These are phyloP conservation scores for Euplexia lucipara DNA, from an alignment of 2,888 invertebrate species.

Conservation along the genomic window DNA sequence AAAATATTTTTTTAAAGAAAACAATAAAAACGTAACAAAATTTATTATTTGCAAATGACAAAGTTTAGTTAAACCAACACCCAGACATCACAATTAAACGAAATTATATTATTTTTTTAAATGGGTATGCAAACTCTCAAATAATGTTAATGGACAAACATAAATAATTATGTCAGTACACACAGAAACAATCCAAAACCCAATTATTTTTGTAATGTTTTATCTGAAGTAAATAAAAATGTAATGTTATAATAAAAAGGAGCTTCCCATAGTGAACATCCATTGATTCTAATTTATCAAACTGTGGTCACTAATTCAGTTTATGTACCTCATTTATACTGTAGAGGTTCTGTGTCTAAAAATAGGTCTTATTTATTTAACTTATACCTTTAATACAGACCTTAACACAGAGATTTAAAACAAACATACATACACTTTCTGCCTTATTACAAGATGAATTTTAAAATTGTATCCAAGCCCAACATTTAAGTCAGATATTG, in stretches of 20 bases:
- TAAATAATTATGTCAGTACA: constrained; percentile 59
- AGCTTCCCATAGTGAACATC: not conserved
- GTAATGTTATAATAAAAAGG: not conserved
- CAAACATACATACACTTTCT: constrained; percentile 35
- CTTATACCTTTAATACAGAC: not conserved
- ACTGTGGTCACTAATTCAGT: constrained; percentile 30
- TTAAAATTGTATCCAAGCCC: too few relatives aligned
- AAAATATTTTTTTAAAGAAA: too few relatives aligned
- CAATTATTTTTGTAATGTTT: constrained; percentile 55
- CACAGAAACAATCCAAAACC: constrained; percentile 51
- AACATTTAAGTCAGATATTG: too few relatives aligned
- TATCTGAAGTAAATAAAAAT: constrained; percentile 26
- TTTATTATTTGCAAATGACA: constrained; percentile 82
- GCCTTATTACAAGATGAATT: too few relatives aligned
- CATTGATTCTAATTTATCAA: not conserved
- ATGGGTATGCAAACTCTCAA: constrained; percentile 67
- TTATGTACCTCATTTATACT: not conserved
- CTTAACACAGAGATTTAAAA: not conserved
- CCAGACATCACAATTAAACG: constrained; percentile 84
- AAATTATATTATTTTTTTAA: constrained; percentile 66
- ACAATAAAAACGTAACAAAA: constrained; percentile 6
- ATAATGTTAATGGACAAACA: constrained; percentile 59
- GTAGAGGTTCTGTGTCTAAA: too few relatives aligned
- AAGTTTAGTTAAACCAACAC: constrained; percentile 82
- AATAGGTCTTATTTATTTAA: too few relatives aligned